Conservation (phyloP, 1,140 invertebrate genomes). For the Drosophila insularis region DNA sequence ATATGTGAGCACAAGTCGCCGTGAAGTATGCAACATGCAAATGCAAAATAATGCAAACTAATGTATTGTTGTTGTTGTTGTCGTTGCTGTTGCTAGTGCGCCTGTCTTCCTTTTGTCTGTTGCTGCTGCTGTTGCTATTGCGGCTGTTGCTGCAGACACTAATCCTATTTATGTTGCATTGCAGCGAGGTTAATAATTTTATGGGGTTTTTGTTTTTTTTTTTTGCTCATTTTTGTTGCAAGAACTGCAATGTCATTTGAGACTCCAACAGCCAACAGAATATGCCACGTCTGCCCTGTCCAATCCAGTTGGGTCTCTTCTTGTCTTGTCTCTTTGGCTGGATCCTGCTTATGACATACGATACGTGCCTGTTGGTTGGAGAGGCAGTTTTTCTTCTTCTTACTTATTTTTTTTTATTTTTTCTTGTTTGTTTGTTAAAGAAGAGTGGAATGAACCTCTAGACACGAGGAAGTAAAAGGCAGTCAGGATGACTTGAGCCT, state of each 20-base stretch:
- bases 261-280: conserved; percentile 12
- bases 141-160: conserved; percentile 73
- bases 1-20: conserved; percentile 62
- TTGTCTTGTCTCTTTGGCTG: conserved; percentile 46
- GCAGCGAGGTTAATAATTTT: conserved; percentile 81
- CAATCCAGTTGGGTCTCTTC: conserved; percentile 41
- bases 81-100: conserved; percentile 35
- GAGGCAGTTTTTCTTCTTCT: conserved; percentile 42
- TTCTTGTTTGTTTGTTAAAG: conserved; percentile 4
- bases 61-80: conserved; percentile 31
- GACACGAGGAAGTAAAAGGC: background rate
- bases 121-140: conserved; percentile 33
- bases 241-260: conserved; percentile 35
- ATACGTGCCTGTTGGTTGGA: conserved; percentile 64
- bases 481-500: background rate
- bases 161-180: conserved; percentile 81
- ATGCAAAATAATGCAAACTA: conserved; percentile 44
- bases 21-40: conserved; percentile 78
- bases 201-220: conserved; percentile 26
- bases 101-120: conserved; percentile 14
- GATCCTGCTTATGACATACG: conserved; percentile 71
- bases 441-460: conserved; percentile 11
- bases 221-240: conserved; percentile 55
- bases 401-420: background rate
- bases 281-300: conserved; percentile 21